Evolutionary conservation across 1,140 invertebrate species (phyloP), one percentile per base, ranked within the genome.

Genomic region (Rhyacophila brunnea): DNA sequence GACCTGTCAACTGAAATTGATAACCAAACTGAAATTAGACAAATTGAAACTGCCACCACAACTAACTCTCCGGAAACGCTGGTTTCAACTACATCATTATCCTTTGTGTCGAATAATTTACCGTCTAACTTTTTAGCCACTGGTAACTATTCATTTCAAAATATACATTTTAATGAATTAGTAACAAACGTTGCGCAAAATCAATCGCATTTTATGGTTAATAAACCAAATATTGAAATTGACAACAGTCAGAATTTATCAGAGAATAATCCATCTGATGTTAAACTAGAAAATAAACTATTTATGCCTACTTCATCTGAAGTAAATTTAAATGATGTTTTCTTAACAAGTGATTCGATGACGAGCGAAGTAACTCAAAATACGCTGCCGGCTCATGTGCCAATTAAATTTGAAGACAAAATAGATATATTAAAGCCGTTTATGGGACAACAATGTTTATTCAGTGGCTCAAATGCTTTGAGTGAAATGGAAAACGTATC

Each of bases 71-170:
- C 23, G 23, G 4, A 28, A 28, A 28, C 23, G 23, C 23, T 28
- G 23, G 23, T 9, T 3, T 28, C 23, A 9, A 28, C 3, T 28
- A 9, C 23, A 3, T 28, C 23, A 28, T 28, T 28, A 7, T 34
- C 56, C 5, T 52, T 58, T 20, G 44, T 51, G 23, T 47, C 48
- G 1, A 38, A 52, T n/a, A 34, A 34, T n/a, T 5, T 34, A 42
- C n/a, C 9, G 9, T 34, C 56, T 4, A 52, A 52, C 19, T 50
- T 51, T 23, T 35, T 58, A 15, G n/a, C 42, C 68, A 77, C 44
- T 13, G 47, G 44, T 4, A 49, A 57, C 20, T 57, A 38, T 34
- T 15, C 43, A 45, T 57, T 57, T 28, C 45, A 44, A 6, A 57
- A 57, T 48, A n/a, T 57, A 5, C 54, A 57, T 17, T 17, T 43